Evolutionary conservation across 1,140 invertebrate genomes (phyloP), one percentile per base, ranked within the genome.

Genomic region (Diabrotica virgifera): DNA sequence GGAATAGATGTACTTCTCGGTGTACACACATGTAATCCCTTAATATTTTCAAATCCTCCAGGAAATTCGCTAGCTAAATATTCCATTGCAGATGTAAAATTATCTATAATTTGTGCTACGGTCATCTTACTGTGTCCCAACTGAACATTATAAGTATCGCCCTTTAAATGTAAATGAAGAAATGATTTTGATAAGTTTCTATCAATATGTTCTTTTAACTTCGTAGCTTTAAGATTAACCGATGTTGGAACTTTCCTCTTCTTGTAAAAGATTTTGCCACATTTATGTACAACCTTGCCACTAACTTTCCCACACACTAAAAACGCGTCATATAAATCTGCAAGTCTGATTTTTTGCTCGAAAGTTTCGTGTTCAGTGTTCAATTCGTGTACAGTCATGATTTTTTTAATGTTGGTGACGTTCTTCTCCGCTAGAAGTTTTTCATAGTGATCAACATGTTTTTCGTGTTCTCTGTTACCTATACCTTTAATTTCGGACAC

Each of bases 351-450:
- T 73, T 84, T 86, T 72, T 86, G 74, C 77, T 89, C 87, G 79
- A 80, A 88, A 46, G 87, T 86, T 70, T 85, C 83, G 77, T 85
- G 87, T 76, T 89, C 87, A 3, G 85, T 85, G 75, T 82, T 82
- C 2, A 90, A 70, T 72, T 86, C 83, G 71, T 85, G 82, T 55
- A 88, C 79, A 13, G 86, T 86, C 68, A 89, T 82, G 37, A 85
- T 74, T 46, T 79, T 77, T 67, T 83, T 82, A 63, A 86, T 81
- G 6, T 70, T 70, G 36, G 75, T 83, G 14, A 85, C 73, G 7
- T 78, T 79, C 54, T 84, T 80, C 60, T 83, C 74, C 0, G 74
- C 68, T 0, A 88, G 74, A 9, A 87, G 55, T 46, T 84, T 79
- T 74, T 84, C 80, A 70, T 85, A 87, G 70, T 86, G 80, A 50